Percentiles rank a stretch among this genome's conserved stretches.
Evolutionary conservation across 2,888 invertebrate genomes (phyloP).

Genomic region (Papilio demoleus): DNA sequence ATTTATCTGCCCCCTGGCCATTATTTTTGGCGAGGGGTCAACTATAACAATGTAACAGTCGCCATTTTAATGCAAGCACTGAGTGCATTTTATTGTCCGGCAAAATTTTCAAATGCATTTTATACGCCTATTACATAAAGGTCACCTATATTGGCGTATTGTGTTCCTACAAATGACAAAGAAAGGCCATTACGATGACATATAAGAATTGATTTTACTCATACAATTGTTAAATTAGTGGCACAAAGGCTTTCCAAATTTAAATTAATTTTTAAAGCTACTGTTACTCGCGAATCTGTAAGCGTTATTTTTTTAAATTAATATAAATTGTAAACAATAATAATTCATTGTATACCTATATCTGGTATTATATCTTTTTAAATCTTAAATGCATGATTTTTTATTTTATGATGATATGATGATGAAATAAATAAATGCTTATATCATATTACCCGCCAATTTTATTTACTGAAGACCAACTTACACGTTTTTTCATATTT

Average conservation of each 20-base stretch:
- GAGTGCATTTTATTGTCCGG: constrained; percentile 75
- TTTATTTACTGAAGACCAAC: no score
- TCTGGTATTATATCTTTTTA: no score
- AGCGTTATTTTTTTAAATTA: no score
- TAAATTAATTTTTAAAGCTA: neutral
- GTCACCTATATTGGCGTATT: constrained; percentile 37
- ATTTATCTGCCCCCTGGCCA: constrained; percentile 80
- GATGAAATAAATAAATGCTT: no score
- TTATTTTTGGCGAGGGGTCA: constrained; percentile 81
- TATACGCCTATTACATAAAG: constrained; percentile 44
- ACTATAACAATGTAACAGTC: constrained; percentile 62
- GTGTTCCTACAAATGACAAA: constrained; percentile 25
- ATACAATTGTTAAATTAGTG: neutral
- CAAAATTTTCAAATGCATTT: constrained; percentile 58
- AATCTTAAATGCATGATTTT: no score
- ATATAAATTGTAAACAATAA: no score
- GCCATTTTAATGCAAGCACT: constrained; percentile 60
- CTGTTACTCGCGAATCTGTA: no score
- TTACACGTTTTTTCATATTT: no score
- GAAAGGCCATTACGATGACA: constrained; percentile 12
- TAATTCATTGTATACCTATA: no score
- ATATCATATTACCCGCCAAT: no score
- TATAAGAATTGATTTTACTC: constrained; percentile 23
- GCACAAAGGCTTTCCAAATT: neutral
- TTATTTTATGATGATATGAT: no score